These are phyloP conservation scores for Myotis yumanensis DNA, from an alignment of 2,113 vertebrate species.

Conservation along the genomic window DNA sequence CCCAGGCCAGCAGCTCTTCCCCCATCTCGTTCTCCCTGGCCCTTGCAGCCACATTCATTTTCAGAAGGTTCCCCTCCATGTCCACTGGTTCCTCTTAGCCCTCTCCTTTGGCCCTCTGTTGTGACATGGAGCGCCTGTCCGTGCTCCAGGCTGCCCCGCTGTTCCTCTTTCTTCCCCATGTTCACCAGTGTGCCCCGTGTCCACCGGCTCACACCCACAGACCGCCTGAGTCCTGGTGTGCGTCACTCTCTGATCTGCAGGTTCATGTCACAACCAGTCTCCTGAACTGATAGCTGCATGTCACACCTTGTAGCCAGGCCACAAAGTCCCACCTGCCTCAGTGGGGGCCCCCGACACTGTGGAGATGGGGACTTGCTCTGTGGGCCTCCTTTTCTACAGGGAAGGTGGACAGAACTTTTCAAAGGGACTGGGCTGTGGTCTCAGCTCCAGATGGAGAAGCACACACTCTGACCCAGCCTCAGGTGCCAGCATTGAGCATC, in stretches of 20 bases:
- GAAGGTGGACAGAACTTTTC: not conserved
- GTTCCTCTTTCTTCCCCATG: not conserved
- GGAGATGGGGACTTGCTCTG: not conserved
- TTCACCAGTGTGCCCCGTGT: not conserved
- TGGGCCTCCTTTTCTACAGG: not conserved
- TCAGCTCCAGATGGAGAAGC: not conserved
- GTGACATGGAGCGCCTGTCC: accelerated
- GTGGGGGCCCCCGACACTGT: not conserved
- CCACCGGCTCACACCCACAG: not conserved
- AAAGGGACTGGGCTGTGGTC: not conserved
- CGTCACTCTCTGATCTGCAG: accelerated
- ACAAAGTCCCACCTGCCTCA: not conserved
- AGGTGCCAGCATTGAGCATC: accelerated
- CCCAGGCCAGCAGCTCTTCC: not conserved
- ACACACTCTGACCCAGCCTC: not conserved
- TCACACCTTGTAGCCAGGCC: not conserved
- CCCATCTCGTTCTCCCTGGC: accelerated
- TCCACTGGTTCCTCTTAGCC: not conserved
- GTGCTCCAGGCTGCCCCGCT: not conserved
- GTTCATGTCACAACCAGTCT: not conserved
- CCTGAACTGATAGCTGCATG: not conserved
- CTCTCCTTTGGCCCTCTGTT: not conserved
- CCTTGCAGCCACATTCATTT: not conserved
- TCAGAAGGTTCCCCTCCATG: not conserved
- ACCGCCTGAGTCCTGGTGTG: accelerated